Evolutionary conservation across 1,140 invertebrate genomes (phyloP).

Genomic region (Triops cancriformis): DNA sequence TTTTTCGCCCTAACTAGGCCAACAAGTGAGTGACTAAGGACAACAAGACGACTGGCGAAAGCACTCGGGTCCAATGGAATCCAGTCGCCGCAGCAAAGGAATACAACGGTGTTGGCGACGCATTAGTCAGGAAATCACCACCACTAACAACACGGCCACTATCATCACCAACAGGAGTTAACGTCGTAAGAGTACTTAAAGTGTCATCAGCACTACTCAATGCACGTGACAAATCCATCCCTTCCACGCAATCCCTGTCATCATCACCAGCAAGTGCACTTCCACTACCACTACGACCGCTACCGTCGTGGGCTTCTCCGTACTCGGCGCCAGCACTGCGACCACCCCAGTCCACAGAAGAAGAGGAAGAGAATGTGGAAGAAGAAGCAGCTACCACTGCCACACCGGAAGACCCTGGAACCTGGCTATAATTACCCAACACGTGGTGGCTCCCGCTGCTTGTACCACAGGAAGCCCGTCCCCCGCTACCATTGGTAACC

Average conservation of each 20-base stretch:
- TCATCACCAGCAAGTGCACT: neutral
- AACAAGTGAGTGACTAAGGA: constrained; percentile 11
- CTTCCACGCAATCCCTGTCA: neutral
- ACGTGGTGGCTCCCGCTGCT: neutral
- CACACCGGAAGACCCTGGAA: neutral
- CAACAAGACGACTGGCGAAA: constrained; percentile 8
- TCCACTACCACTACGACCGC: neutral
- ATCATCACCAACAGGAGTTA: neutral
- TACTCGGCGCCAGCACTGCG: neutral
- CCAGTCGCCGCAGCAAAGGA: neutral
- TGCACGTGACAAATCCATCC: neutral
- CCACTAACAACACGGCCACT: neutral
- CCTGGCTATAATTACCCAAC: neutral
- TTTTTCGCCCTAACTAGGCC: constrained; percentile 12
- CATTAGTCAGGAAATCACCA: neutral
- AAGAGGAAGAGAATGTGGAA: constrained; percentile 3
- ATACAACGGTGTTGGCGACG: neutral
- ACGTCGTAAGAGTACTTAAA: neutral
- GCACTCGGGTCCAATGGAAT: constrained; percentile 5
- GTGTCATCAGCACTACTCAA: neutral
- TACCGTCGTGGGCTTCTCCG: neutral
- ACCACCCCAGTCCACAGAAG: neutral
- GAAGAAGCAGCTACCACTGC: neutral
- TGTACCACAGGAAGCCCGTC: neutral
- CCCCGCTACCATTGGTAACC: neutral